phyloP scores from a whole-genome alignment of 2,888 invertebrate genomes.

The Abrostola triplasia region DNA sequence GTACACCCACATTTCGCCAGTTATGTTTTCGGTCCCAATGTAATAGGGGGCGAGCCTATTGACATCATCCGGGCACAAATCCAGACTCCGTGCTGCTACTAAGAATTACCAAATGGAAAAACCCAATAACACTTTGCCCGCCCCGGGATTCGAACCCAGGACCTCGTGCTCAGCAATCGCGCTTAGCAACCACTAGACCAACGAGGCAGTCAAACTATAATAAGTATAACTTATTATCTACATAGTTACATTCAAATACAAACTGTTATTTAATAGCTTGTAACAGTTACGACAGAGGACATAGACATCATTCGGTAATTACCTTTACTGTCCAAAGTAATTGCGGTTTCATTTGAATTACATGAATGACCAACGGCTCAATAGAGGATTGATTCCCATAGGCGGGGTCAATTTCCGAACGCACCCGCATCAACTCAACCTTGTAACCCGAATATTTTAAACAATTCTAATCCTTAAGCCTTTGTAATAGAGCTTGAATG shows the following conservation, averaged over 20 bases:
- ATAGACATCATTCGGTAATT: slow-evolving; percentile 28
- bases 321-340: slow-evolving; percentile 29
- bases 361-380: slow-evolving; percentile 46
- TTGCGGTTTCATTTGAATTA: slow-evolving; percentile 48
- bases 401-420: slow-evolving; percentile 72
- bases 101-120: no score
- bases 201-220: no score
- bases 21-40: no score
- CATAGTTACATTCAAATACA: background rate
- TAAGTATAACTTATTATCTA: background rate
- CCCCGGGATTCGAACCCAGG: no score
- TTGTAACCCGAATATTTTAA: slow-evolving; percentile 34
- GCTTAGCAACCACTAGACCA: no score
- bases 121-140: no score
- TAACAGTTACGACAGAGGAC: slow-evolving; percentile 1
- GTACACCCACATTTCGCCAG: no score
- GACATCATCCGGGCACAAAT: no score
- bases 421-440: slow-evolving; percentile 70
- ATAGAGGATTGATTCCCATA: slow-evolving; percentile 56
- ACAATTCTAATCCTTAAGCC: slow-evolving; percentile 59
- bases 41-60: no score
- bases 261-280: slow-evolving; percentile 4
- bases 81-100: no score
- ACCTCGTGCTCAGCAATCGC: no score
- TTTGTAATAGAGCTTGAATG: slow-evolving; percentile 56